Evolutionary conservation across 2,113 vertebrate species (phyloP), one percentile per base, ranked within the genome.

Genomic region (Mionectes macconnelli): DNA sequence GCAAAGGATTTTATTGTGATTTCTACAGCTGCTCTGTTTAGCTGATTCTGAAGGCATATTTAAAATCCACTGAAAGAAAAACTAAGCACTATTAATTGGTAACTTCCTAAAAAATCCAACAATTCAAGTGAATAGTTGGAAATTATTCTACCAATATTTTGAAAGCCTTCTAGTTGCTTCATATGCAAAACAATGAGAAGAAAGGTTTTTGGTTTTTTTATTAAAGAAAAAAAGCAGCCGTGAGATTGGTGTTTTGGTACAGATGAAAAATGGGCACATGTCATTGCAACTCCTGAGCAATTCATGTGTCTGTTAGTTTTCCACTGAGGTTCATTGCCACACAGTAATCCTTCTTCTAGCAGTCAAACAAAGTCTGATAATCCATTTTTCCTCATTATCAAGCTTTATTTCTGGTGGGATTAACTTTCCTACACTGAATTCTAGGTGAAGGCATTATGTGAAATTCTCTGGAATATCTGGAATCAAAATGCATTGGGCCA

Each of bases 321-420:
- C 73, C 63, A 87, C 33, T 77, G 45, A 89, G 57, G 40, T 16
- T 86, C 67, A 50, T 40, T 75, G 70, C 79, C 76, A 89, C 19
- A 80, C 12, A 70, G 55, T 50, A 76, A 96, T 94, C 84, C 35
- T 89, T 94, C 82, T 76, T 93, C 40, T 64, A 80, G 35, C 60
- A 90, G 37, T 73, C 87, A 67, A n/a, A 68, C 16, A 72, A 76
- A 87, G 63, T 59, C 31, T 84, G 70, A 76, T 82, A 80, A 94
- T 64, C 44, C 13, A 86, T 91, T 90, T 92, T 83, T 93, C 57
- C 83, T 86, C 83, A 89, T 91, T 96, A 91, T 69, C 56, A 93
- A 90, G 24, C 56, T 91, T 89, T 70, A 94, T 93, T 87, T 82
- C 72, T 77, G 69, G 33, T 62, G 72, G 59, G 80, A 87, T 81